Percentiles rank a stretch among this genome's conserved stretches.
These are phyloP conservation scores for Scatophagus argus DNA, from an alignment of 2,113 vertebrate genomes.

Conservation along the genomic window DNA sequence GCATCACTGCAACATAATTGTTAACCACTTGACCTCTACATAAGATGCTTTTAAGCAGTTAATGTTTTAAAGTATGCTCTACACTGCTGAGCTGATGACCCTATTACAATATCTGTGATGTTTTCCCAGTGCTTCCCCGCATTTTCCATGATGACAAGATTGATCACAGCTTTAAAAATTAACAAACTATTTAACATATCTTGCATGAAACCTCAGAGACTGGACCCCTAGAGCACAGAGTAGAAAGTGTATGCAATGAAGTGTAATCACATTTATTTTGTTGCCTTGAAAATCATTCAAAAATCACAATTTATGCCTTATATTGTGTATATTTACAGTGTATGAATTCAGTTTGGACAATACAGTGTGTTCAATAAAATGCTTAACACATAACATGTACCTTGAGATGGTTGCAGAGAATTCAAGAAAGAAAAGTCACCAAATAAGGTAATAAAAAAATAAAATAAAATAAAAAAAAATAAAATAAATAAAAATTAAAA, in stretches of 20 bases:
- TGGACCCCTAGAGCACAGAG: too few species aligned
- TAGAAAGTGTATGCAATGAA: neutral
- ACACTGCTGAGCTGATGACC: neutral
- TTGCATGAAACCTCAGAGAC: too few species aligned
- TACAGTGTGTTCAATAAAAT: neutral
- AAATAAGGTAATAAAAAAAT: neutral
- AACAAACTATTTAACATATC: neutral
- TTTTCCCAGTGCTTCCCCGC: neutral
- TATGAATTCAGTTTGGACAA: neutral
- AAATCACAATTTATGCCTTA: neutral
- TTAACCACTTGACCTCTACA: slow-evolving; percentile 5
- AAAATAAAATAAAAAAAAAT: neutral
- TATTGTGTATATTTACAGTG: neutral
- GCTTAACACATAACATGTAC: neutral
- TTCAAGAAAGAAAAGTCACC: neutral
- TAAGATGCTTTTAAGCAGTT: slow-evolving; percentile 3
- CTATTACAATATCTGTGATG: neutral
- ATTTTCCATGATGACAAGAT: neutral
- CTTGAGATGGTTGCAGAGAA: neutral
- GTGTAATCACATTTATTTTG: neutral
- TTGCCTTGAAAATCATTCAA: neutral
- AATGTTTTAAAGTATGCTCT: neutral
- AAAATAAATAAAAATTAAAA: neutral
- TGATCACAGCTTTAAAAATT: neutral
- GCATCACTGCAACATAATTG: slow-evolving; percentile 1